Conservation (phyloP, 2,113 vertebrate genomes). For the Telmatochromis sp. region DNA sequence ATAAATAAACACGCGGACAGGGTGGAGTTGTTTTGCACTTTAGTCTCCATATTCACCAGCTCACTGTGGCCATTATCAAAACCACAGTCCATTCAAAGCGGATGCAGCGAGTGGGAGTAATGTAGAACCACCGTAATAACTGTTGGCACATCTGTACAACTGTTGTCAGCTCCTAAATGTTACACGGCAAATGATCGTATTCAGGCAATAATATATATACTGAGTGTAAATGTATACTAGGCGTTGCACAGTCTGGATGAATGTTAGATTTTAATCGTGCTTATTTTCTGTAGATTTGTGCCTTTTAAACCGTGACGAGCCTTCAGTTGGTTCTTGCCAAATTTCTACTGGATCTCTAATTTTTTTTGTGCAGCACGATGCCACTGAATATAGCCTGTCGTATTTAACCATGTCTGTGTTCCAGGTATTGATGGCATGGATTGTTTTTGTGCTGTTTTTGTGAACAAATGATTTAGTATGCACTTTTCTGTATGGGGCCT, state of each 20-base stretch:
- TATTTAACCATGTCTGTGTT: neutral
- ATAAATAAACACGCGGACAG: neutral
- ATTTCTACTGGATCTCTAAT: neutral
- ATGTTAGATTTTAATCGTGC: neutral
- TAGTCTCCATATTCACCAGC: neutral
- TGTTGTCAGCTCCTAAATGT: conserved; percentile 13
- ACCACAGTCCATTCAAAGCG: neutral
- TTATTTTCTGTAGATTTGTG: conserved; percentile 22
- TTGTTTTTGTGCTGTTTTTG: neutral
- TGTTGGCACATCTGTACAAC: neutral
- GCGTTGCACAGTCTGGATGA: neutral
- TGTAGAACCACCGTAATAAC: neutral
- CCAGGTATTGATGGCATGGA: neutral
- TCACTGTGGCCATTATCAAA: neutral
- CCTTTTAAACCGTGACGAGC: conserved; percentile 37
- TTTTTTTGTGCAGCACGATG: neutral
- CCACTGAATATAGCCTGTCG: neutral
- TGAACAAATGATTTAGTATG: neutral
- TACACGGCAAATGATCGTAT: conserved; percentile 14
- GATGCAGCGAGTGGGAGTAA: neutral
- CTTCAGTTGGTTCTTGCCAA: neutral
- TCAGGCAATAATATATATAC: conserved; percentile 10
- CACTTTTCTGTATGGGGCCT: neutral
- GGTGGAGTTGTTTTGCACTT: neutral
- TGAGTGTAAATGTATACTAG: neutral